A percentile compares a stretch with the other conserved stretches of the same genome.
Evolutionary conservation across 2,113 vertebrate species (phyloP).

Genomic region (Epinephelus lanceolatus): DNA sequence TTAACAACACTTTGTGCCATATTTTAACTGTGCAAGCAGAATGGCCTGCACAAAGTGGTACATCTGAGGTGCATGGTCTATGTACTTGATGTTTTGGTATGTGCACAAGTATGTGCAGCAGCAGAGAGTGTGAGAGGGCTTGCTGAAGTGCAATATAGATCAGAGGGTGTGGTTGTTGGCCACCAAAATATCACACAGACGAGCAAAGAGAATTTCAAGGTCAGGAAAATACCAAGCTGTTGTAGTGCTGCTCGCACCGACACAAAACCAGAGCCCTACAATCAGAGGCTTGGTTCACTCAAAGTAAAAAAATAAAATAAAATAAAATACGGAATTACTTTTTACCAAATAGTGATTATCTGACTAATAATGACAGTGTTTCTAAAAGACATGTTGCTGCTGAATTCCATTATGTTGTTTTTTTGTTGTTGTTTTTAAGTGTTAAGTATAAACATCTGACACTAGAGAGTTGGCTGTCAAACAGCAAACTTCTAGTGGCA

Average conservation of each 20-base stretch:
- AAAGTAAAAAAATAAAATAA: neutral
- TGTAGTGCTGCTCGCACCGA: neutral
- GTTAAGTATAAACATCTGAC: no score
- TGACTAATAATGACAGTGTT: neutral
- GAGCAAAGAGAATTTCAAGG: neutral
- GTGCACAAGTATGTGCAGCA: no score
- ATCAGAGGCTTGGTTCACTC: neutral
- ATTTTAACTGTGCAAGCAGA: neutral
- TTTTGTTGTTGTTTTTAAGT: no score
- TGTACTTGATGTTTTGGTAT: neutral
- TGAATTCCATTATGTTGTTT: neutral
- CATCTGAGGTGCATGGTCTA: neutral
- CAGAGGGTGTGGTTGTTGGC: neutral
- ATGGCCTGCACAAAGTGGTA: neutral
- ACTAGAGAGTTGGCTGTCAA: neutral
- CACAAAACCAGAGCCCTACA: slow-evolving; percentile 1
- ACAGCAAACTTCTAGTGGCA: neutral
- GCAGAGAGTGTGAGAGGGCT: neutral
- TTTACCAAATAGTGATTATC: neutral
- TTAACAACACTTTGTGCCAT: neutral
- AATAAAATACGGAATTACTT: neutral
- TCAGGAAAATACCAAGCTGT: neutral
- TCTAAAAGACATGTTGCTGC: neutral
- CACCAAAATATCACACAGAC: neutral
- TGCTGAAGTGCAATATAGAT: neutral